phyloP scores from a whole-genome alignment of 2,113 vertebrate genomes.

The Grantiella picta region DNA sequence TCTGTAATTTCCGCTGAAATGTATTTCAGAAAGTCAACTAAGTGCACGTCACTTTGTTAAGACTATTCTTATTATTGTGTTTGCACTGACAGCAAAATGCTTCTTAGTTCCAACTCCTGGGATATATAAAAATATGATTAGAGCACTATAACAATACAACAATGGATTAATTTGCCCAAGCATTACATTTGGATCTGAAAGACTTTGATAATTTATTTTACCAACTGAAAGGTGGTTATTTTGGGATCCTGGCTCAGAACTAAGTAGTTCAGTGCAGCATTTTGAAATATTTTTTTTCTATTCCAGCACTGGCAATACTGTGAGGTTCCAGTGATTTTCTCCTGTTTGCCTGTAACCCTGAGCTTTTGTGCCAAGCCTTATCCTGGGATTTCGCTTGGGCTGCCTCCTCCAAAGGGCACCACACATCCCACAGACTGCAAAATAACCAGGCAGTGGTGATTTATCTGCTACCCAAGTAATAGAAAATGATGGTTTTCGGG shows the following conservation, averaged over 20 bases:
- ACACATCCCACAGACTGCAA: background rate
- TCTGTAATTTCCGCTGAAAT: slow-evolving; percentile 64
- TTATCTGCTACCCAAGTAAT: background rate
- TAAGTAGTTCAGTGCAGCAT: background rate
- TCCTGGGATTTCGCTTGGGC: background rate
- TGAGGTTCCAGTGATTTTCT: background rate
- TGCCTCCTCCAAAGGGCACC: background rate
- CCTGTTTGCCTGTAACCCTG: background rate
- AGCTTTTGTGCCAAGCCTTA: background rate
- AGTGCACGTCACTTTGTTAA: slow-evolving; percentile 69
- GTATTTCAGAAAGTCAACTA: slow-evolving; percentile 63
- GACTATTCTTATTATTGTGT: slow-evolving; percentile 70
- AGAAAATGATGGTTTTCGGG: background rate
- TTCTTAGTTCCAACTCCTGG: slow-evolving; percentile 66
- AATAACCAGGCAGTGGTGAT: background rate
- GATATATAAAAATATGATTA: slow-evolving; percentile 69
- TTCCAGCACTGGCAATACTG: background rate
- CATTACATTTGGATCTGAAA: slow-evolving; percentile 42
- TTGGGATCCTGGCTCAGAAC: slow-evolving; percentile 38
- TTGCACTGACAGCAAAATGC: slow-evolving; percentile 66
- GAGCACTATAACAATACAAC: slow-evolving; percentile 66
- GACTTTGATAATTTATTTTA: slow-evolving; percentile 61
- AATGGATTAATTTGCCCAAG: slow-evolving; percentile 68
- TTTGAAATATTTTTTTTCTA: background rate
- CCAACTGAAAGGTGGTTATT: slow-evolving; percentile 61